Evolutionary conservation across 1,140 invertebrate genomes (phyloP).

Genomic region (Oreohelix idahoensis): DNA sequence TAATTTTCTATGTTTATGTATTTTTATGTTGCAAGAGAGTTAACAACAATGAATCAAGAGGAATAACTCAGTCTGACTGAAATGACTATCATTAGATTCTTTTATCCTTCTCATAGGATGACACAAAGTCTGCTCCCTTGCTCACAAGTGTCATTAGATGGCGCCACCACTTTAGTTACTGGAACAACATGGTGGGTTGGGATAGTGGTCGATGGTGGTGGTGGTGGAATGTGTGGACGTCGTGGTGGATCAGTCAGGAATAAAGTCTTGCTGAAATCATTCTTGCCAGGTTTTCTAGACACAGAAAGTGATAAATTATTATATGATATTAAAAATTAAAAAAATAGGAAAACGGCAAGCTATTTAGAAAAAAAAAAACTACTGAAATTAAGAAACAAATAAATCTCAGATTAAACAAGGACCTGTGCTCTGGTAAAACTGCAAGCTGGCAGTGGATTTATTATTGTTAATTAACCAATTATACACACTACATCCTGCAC

Average conservation of each 20-base stretch:
- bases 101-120: constrained; percentile 44
- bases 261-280: constrained; percentile 43
- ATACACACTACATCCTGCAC: too few relatives aligned
- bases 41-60: too few relatives aligned
- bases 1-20: too few relatives aligned
- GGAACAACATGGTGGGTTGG: constrained; percentile 50
- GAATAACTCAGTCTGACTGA: too few relatives aligned
- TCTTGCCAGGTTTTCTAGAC: constrained; percentile 6
- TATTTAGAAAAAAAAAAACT: too few relatives aligned
- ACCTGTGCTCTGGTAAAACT: too few relatives aligned
- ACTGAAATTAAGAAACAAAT: too few relatives aligned
- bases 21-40: too few relatives aligned
- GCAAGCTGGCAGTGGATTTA: too few relatives aligned
- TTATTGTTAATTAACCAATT: too few relatives aligned
- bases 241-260: constrained; percentile 51
- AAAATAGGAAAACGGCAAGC: too few relatives aligned
- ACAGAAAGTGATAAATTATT: neutral
- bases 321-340: neutral
- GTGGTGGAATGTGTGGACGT: constrained; percentile 53
- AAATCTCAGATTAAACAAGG: too few relatives aligned
- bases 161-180: constrained; percentile 53
- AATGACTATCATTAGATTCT: neutral
- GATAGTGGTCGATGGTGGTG: constrained; percentile 41
- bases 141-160: constrained; percentile 51
- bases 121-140: constrained; percentile 58